A percentile compares a stretch with the other conserved stretches of the same genome.
Conservation (phyloP, 2,113 vertebrate species). For the Athene noctua region DNA sequence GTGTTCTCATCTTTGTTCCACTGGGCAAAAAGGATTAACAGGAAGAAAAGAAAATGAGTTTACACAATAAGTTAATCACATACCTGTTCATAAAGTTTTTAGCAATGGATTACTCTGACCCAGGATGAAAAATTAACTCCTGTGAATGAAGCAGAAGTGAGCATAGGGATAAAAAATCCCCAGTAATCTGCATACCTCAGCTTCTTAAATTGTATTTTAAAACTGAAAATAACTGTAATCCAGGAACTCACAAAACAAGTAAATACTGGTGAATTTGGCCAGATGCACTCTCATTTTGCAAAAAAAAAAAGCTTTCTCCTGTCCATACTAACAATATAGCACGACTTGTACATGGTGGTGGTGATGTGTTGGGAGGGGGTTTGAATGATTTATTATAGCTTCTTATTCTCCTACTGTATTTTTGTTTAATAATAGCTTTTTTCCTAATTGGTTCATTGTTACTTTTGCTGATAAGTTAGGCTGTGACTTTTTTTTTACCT, state of each 20-base stretch:
- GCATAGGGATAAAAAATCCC: background rate
- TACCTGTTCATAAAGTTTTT: background rate
- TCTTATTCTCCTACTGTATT: background rate
- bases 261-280: background rate
- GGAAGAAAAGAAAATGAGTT: background rate
- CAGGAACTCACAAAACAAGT: background rate
- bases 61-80: background rate
- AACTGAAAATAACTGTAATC: background rate
- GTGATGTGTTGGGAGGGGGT: background rate
- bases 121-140: background rate
- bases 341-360: background rate
- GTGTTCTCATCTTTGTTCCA: background rate
- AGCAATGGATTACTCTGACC: background rate
- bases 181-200: background rate
- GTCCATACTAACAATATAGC: accelerated
- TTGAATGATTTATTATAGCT: background rate
- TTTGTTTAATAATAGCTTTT: background rate
- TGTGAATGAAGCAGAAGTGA: background rate
- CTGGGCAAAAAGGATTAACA: background rate
- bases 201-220: background rate
- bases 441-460: background rate
- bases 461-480: background rate
- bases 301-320: background rate
- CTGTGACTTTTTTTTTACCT: background rate
- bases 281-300: background rate